Percentiles rank a stretch among this genome's conserved stretches.
Conservation (phyloP, 1,140 invertebrate genomes). For the Drosophila quadrilineata region DNA sequence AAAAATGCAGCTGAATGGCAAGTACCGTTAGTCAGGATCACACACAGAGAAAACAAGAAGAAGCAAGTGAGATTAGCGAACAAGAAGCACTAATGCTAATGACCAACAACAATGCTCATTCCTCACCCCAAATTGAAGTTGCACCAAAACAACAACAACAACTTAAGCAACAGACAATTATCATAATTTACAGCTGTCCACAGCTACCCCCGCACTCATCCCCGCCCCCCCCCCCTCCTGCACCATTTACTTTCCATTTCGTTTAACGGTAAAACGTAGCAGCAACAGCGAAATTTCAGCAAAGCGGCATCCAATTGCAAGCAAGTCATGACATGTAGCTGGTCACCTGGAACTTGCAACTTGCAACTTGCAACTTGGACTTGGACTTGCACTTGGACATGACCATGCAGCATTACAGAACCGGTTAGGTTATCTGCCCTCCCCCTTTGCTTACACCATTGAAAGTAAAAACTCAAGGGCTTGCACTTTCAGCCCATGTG, state of each 20-base stretch:
- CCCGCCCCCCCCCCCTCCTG: constrained; percentile 2
- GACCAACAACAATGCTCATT: constrained; percentile 12
- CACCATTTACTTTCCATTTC: constrained; percentile 72
- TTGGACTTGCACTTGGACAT: constrained; percentile 35
- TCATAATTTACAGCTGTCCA: constrained; percentile 58
- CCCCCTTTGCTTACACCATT: constrained; percentile 31
- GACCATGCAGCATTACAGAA: constrained; percentile 49
- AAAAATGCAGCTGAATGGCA: constrained; percentile 13
- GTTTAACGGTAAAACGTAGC: constrained; percentile 63
- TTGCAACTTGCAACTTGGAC: constrained; percentile 27
- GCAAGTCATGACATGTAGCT: constrained; percentile 27
- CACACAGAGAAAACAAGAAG: constrained; percentile 24
- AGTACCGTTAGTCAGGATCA: constrained; percentile 64
- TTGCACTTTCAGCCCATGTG: constrained; percentile 74
- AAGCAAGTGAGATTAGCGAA: constrained; percentile 35
- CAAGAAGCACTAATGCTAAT: constrained; percentile 22
- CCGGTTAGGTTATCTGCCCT: constrained; percentile 34
- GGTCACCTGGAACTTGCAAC: constrained; percentile 33
- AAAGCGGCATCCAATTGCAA: constrained; percentile 40
- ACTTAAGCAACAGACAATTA: constrained; percentile 52
- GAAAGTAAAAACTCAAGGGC: constrained; percentile 81
- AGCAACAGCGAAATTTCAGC: constrained; percentile 53
- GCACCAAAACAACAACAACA: constrained; percentile 22
- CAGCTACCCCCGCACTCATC: background rate
- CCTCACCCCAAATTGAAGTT: too few relatives aligned